Percentiles rank a stretch among this genome's conserved stretches.
phyloP scores from a whole-genome alignment of 2,888 invertebrate species.

The Morinoia aosen region DNA sequence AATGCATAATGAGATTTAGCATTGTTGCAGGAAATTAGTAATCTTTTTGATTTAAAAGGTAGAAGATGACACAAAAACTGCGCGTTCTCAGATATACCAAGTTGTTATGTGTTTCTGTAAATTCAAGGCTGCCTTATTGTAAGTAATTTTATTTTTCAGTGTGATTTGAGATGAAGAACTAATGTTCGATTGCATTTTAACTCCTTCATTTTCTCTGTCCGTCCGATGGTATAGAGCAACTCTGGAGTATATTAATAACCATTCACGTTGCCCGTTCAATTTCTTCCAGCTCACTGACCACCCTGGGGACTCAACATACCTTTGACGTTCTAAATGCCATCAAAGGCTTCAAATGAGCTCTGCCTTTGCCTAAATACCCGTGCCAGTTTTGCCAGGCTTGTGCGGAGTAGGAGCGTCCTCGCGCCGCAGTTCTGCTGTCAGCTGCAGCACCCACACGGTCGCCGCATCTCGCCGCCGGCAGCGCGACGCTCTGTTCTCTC shows the following conservation, averaged over 20 bases:
- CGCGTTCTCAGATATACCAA: too few relatives aligned
- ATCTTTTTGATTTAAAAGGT: too few relatives aligned
- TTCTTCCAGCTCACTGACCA: not conserved
- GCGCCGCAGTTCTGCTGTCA: not conserved
- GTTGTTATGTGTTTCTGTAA: too few relatives aligned
- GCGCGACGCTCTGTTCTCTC: too few relatives aligned
- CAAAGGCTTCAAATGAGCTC: constrained; percentile 6
- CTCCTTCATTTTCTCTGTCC: not conserved
- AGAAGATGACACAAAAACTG: too few relatives aligned
- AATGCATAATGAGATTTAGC: too few relatives aligned
- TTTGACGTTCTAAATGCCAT: constrained; percentile 38
- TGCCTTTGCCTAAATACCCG: not conserved
- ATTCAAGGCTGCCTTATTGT: too few relatives aligned
- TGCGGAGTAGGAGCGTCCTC: not conserved
- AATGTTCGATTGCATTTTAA: too few relatives aligned
- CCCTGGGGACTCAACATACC: not conserved
- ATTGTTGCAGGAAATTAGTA: too few relatives aligned
- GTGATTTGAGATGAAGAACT: too few relatives aligned
- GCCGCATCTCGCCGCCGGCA: not conserved
- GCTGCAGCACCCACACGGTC: not conserved
- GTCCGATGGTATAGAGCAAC: not conserved
- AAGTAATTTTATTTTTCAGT: too few relatives aligned
- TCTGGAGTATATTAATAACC: not conserved
- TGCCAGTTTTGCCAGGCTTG: not conserved
- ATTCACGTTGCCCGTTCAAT: not conserved